Evolutionary conservation across 2,888 invertebrate genomes (phyloP), one percentile per base, ranked within the genome.

Genomic region (Marasmarcha lunaedactyla): DNA sequence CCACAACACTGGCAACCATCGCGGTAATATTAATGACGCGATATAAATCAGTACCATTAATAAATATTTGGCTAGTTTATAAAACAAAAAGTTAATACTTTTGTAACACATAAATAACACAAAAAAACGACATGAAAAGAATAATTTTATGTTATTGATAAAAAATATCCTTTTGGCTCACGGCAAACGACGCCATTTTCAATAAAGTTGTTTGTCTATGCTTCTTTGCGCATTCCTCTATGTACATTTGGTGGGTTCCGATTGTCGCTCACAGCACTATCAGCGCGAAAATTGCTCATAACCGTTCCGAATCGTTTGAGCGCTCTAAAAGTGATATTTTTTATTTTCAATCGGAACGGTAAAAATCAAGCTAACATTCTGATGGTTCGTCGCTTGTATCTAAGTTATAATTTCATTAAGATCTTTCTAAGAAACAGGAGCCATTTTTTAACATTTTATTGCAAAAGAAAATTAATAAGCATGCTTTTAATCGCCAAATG

Each of bases 141-240:
- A 48, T 44, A 48, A 63, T 55, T 59, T 60, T 63, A 54, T 58
- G n/a, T 59, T 57, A 60, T 30, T 30, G 30, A 30, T 30, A 62
- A 40, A 62, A 61, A 66, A 67, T 59, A 57, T 64, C 62, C 63
- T 59, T 62, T 69, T 63, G 59, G 63, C 68, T 68, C 72, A 70
- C 71, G 71, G 72, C 63, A 70, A 73, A 64, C 73, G 78, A 79
- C 81, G 81, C 81, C 81, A 81, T 81, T 74, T 81, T 81, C 71
- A 71, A 71, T 71, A 65, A 71, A 20, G 3, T 20, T 36, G 36
- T 15, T 36, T 36, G 15, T 36, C 9, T 20, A 20, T 15, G 25
- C 20, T 20, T n/a, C n/a, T n/a, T n/a, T 20, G 20, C 20, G 20
- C 7, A 20, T 20, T 20, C 42, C 39, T 39, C 42, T 39, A 27